phyloP scores from a whole-genome alignment of 2,113 vertebrate species.

The Anser cygnoides region DNA sequence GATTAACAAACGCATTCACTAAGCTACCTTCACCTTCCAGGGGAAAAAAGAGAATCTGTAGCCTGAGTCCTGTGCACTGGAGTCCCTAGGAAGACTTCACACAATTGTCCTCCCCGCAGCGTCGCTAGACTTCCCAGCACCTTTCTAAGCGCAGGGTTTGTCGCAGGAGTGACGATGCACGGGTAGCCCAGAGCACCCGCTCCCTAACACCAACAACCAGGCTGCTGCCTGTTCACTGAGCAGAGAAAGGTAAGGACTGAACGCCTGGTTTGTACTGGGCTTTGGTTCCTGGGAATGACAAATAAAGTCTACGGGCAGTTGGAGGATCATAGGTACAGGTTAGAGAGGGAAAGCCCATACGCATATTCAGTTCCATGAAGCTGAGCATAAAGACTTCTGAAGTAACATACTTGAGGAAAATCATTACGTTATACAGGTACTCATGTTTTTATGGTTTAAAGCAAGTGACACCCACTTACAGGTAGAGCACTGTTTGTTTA shows the following conservation, averaged over 20 bases:
- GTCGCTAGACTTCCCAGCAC: not conserved
- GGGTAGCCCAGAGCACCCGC: not conserved
- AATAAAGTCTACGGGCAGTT: not conserved
- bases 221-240: not conserved
- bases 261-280: fast-evolving
- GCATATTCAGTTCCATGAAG: not conserved
- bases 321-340: not conserved
- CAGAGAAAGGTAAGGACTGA: not conserved
- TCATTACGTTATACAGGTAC: not conserved
- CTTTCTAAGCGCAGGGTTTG: not conserved
- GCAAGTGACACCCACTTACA: not conserved
- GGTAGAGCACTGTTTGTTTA: not conserved
- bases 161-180: not conserved
- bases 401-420: not conserved
- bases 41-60: not conserved
- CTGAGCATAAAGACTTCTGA: not conserved
- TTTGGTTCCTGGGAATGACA: not conserved
- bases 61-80: not conserved
- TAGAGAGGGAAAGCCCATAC: not conserved
- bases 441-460: not conserved
- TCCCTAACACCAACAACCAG: not conserved
- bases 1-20: not conserved
- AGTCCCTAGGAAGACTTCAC: not conserved
- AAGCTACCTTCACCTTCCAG: not conserved
- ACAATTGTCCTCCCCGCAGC: not conserved